phyloP scores from a whole-genome alignment of 2,113 vertebrate genomes.

The Hassar affinis region DNA sequence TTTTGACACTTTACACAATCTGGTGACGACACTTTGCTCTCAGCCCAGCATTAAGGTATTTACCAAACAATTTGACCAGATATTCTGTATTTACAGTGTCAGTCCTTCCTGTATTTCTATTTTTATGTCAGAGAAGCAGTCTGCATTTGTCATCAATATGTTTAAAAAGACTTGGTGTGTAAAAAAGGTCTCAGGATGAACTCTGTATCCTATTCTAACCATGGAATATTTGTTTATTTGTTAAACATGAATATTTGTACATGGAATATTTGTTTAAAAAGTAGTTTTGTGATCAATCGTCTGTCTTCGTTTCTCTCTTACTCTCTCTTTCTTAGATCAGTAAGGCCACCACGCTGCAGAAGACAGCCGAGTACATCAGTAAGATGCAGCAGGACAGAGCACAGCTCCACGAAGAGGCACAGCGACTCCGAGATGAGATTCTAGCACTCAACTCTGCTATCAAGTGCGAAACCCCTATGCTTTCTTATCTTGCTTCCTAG shows the following conservation, averaged over 20 bases:
- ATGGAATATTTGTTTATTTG: too few relatives aligned
- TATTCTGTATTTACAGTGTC: background rate
- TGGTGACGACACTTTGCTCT: constrained; percentile 87
- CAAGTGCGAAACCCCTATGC: constrained; percentile 73
- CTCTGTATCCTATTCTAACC: too few relatives aligned
- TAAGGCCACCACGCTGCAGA: constrained; percentile 93
- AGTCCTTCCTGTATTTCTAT: background rate
- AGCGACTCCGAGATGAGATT: constrained; percentile 85
- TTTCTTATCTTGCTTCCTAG: background rate
- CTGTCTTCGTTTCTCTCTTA: constrained; percentile 2
- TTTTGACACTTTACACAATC: constrained; percentile 88
- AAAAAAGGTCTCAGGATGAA: too few relatives aligned
- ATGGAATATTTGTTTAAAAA: too few relatives aligned
- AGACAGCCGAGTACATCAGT: constrained; percentile 90
- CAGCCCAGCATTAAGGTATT: constrained; percentile 90
- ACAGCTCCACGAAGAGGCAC: constrained; percentile 87
- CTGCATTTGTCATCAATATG: too few relatives aligned
- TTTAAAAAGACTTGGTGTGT: too few relatives aligned
- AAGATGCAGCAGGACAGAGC: constrained; percentile 94
- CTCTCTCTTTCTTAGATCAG: constrained; percentile 78
- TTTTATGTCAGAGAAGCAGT: background rate
- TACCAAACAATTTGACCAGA: background rate
- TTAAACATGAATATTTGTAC: too few relatives aligned
- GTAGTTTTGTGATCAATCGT: background rate
- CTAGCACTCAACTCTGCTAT: constrained; percentile 88